Conservation (phyloP, 2,888 invertebrate genomes). For the Acanthoscelides obtectus region DNA sequence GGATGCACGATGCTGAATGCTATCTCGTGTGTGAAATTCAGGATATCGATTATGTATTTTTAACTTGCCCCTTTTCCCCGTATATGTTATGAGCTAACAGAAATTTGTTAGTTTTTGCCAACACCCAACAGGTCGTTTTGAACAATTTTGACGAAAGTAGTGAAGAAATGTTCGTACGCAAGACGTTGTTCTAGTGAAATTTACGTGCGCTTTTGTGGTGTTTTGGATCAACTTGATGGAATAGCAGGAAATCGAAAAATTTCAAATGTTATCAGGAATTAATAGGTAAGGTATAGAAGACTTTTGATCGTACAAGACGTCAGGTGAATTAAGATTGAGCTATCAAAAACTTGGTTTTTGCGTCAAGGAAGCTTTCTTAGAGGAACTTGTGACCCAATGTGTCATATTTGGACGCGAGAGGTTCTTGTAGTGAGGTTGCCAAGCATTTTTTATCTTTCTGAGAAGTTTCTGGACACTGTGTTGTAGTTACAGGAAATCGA, state of each 20-base stretch:
- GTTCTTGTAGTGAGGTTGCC: no score
- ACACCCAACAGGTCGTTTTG: not conserved
- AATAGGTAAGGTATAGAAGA: not conserved
- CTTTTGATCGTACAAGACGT: no score
- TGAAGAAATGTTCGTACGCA: not conserved
- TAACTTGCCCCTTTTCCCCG: not conserved
- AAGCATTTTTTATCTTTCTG: no score
- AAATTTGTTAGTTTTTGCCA: not conserved
- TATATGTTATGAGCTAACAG: not conserved
- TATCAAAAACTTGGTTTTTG: not conserved
- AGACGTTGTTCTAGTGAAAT: not conserved
- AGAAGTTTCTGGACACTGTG: no score
- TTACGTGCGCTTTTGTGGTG: not conserved
- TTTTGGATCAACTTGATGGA: not conserved
- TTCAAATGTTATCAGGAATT: not conserved
- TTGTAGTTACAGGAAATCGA: no score
- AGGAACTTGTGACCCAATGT: no score
- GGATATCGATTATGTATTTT: conserved; percentile 21
- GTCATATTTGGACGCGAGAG: no score
- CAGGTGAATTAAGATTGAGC: not conserved
- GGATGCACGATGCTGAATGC: not conserved
- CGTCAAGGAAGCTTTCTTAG: no score
- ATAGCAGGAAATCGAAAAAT: not conserved
- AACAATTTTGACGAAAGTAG: not conserved
- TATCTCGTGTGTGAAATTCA: not conserved